Conservation (phyloP, 1,140 invertebrate species). For the Procambarus virginalis region DNA sequence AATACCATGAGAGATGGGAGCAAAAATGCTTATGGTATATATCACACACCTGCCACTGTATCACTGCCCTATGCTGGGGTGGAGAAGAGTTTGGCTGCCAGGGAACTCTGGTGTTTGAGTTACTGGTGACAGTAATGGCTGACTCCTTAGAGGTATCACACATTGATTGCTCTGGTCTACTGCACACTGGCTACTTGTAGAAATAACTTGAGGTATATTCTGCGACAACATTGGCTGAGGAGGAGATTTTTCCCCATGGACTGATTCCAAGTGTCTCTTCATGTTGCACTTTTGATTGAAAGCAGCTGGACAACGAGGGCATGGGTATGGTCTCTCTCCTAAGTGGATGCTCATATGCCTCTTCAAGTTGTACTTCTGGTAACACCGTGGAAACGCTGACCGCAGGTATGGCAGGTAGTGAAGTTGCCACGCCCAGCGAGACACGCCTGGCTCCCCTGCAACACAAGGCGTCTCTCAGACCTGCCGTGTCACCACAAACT, state of each 20-base stretch:
- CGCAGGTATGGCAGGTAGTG: constrained; percentile 56
- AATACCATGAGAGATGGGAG: too few relatives aligned
- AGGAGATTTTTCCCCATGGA: constrained; percentile 32
- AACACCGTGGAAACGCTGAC: constrained; percentile 59
- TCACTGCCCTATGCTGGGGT: neutral
- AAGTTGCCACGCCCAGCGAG: constrained; percentile 10
- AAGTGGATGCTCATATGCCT: constrained; percentile 71
- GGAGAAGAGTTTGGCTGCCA: neutral
- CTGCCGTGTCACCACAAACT: neutral
- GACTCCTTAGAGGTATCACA: neutral
- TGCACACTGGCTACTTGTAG: neutral
- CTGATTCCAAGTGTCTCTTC: constrained; percentile 61
- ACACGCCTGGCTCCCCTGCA: constrained; percentile 49
- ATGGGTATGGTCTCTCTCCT: constrained; percentile 71
- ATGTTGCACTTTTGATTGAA: constrained; percentile 64
- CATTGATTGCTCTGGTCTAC: neutral
- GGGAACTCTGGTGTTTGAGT: neutral
- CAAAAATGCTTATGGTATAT: too few relatives aligned
- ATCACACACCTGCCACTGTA: neutral
- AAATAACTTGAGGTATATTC: neutral
- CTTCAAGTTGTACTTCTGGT: constrained; percentile 65
- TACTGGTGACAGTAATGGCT: neutral
- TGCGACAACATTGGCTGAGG: neutral
- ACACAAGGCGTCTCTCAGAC: constrained; percentile 62
- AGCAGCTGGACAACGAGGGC: constrained; percentile 70